These are phyloP conservation scores for Nyctereutes procyonoides DNA, from an alignment of 2,113 vertebrate species.

Conservation along the genomic window DNA sequence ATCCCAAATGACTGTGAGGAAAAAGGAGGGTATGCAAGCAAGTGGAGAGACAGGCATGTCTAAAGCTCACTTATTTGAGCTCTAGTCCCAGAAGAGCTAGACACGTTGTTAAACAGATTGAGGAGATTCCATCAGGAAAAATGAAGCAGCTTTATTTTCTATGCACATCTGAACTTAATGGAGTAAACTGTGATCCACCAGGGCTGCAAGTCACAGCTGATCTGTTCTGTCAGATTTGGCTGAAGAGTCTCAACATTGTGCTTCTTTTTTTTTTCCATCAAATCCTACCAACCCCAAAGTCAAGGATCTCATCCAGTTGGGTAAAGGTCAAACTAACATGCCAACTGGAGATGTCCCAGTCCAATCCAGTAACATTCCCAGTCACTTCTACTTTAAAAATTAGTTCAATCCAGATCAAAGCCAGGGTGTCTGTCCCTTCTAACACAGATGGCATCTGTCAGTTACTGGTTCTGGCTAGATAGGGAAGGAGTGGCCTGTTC, in stretches of 20 bases:
- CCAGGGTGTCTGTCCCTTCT: not conserved
- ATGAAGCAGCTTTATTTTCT: constrained; percentile 26
- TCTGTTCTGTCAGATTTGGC: not conserved
- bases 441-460: not conserved
- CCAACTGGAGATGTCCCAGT: not conserved
- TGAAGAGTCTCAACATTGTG: not conserved
- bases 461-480: not conserved
- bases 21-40: not conserved
- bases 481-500: accelerated
- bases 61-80: not conserved
- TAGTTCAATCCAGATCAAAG: not conserved
- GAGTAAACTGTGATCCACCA: constrained; percentile 20
- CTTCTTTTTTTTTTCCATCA: not conserved
- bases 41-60: not conserved
- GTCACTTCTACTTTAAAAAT: not conserved
- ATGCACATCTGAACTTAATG: constrained; percentile 44
- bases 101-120: not conserved
- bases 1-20: not conserved
- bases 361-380: not conserved
- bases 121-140: not conserved
- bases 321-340: not conserved
- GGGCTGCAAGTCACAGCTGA: not conserved
- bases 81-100: not conserved
- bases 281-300: not conserved
- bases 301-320: not conserved